phyloP scores from a whole-genome alignment of 1,140 invertebrate species.

The Drosophila lowei region DNA sequence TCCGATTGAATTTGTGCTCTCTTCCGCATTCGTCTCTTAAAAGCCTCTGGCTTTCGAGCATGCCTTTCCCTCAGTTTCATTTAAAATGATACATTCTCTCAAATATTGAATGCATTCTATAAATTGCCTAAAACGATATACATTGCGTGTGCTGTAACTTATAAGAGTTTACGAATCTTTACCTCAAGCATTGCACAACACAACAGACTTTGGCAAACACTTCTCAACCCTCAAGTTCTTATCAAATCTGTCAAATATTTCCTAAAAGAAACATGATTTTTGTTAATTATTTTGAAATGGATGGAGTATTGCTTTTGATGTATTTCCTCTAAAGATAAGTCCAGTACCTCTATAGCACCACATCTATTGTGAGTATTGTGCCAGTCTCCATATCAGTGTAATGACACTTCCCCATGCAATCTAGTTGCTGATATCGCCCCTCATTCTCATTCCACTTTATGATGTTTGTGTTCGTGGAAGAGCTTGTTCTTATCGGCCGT shows the following conservation, averaged over 20 bases:
- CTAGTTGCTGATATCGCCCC: slow-evolving; percentile 34
- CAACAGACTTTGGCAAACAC: no score
- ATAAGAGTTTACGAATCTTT: no score
- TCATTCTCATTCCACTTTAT: slow-evolving; percentile 31
- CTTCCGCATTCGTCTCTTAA: no score
- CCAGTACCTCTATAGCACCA: not conserved
- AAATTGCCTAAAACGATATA: no score
- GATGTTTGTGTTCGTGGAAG: slow-evolving; percentile 25
- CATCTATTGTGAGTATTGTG: not conserved
- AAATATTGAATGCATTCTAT: no score
- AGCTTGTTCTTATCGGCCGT: slow-evolving; percentile 20
- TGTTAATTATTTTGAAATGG: slow-evolving; percentile 7
- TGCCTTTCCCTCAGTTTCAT: no score
- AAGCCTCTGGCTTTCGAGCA: no score
- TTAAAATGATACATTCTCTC: no score
- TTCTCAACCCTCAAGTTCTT: no score
- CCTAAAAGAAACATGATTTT: not conserved
- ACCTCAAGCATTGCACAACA: no score
- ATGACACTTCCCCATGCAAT: slow-evolving; percentile 17
- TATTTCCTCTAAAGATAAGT: slow-evolving; percentile 50
- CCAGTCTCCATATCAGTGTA: not conserved
- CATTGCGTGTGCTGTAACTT: no score
- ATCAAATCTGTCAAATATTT: not conserved
- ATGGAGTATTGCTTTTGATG: not conserved
- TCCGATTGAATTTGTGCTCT: no score